These are phyloP conservation scores for Illadopsis cleaveri DNA, from an alignment of 2,113 vertebrate genomes.

Conservation along the genomic window DNA sequence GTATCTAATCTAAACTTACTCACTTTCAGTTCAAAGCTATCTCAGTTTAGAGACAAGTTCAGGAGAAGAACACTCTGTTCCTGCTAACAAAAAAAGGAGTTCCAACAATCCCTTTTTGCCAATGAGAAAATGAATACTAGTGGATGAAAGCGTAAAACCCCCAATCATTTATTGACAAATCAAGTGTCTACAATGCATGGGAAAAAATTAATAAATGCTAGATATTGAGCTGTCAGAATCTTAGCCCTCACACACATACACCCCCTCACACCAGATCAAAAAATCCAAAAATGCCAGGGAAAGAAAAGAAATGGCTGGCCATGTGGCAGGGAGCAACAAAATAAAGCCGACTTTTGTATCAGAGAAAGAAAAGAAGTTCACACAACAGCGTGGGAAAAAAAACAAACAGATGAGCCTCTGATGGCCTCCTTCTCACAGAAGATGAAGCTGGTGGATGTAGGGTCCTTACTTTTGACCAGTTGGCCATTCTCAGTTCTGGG, in stretches of 20 bases:
- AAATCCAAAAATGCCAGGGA: neutral
- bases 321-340: neutral
- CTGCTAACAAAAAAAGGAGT: neutral
- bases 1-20: neutral
- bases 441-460: neutral
- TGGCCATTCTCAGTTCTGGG: too few species aligned
- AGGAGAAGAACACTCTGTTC: neutral
- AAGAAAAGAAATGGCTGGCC: neutral
- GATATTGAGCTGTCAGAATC: neutral
- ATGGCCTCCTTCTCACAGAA: neutral
- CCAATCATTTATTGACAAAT: neutral
- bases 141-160: neutral
- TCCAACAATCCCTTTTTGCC: neutral
- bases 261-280: neutral
- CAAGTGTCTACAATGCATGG: accelerated
- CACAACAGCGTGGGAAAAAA: neutral
- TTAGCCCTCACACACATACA: too few species aligned
- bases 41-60: neutral
- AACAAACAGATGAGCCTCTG: neutral
- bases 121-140: neutral
- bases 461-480: accelerated
- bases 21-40: neutral
- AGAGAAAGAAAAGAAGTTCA: neutral
- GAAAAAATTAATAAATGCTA: neutral
- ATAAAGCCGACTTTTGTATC: neutral